Conservation (phyloP, 2,888 invertebrate genomes). For the Caenorhabditis sp. region DNA sequence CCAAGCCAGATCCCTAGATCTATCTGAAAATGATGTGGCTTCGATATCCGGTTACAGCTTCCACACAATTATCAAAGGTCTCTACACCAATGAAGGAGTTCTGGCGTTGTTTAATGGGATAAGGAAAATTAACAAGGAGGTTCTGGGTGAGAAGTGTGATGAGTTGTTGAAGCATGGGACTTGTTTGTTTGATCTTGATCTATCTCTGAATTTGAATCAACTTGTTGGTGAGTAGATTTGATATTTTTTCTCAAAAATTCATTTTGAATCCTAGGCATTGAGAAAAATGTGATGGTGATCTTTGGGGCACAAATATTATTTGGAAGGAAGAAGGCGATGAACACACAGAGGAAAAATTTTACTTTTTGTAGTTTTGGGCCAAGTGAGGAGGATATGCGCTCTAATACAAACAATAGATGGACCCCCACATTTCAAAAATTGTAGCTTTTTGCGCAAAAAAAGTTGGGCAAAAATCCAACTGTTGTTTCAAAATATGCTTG, state of each 20-base stretch:
- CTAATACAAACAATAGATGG: no score
- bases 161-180: constrained; percentile 12
- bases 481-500: no score
- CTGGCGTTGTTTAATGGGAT: not conserved
- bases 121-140: no score
- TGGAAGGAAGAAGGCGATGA: constrained; percentile 32
- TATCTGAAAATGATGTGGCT: constrained; percentile 10
- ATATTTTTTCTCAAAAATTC: no score
- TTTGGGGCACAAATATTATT: constrained; percentile 41
- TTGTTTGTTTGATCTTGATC: constrained; percentile 19
- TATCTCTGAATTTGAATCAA: constrained; percentile 22
- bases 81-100: constrained; percentile 6
- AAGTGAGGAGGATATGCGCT: no score
- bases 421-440: no score
- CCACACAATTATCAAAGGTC: constrained; percentile 4
- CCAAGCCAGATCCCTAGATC: constrained; percentile 14
- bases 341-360: no score
- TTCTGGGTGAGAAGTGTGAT: constrained; percentile 19
- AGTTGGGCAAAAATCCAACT: no score
- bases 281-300: constrained; percentile 36
- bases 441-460: no score
- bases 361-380: no score
- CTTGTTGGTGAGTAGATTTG: constrained; percentile 34
- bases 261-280: constrained; percentile 25
- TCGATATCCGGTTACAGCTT: constrained; percentile 17